These are phyloP conservation scores for Eulemur rubriventer DNA, from an alignment of 2,797 vertebrate genomes.

Conservation along the genomic window DNA sequence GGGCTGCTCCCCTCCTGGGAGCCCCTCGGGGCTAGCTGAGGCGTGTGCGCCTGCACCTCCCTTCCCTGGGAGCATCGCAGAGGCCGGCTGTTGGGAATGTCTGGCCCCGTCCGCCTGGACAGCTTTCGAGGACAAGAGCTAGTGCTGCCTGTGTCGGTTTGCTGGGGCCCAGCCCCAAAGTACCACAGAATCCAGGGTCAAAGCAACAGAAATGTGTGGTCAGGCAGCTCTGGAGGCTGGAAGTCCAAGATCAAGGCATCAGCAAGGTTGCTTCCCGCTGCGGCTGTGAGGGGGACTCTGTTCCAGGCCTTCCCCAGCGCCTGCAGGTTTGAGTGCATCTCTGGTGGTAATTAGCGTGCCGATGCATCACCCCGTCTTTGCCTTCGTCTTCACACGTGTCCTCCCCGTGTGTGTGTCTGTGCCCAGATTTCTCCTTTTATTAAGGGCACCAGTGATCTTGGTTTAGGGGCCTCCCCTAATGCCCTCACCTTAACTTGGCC, in stretches of 20 bases:
- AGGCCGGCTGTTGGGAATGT: too few relatives aligned
- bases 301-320: accelerated
- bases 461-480: accelerated
- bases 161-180: background rate
- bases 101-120: too few relatives aligned
- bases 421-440: too few relatives aligned
- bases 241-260: accelerated
- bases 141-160: accelerated
- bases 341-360: accelerated
- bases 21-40: accelerated
- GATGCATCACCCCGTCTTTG: too few relatives aligned
- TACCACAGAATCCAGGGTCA: background rate
- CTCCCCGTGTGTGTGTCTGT: accelerated
- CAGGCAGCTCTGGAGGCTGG: accelerated
- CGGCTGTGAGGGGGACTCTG: background rate
- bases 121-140: background rate
- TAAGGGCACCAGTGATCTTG: background rate
- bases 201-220: accelerated
- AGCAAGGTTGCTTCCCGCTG: background rate
- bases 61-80: accelerated
- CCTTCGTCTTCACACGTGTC: background rate
- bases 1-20: background rate
- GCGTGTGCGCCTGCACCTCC: too few relatives aligned
- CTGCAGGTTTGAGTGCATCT: background rate
- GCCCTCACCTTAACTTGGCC: background rate